A percentile compares a stretch with the other conserved stretches of the same genome.
phyloP scores from a whole-genome alignment of 2,113 vertebrate genomes.

The Psilopogon haemacephalus region DNA sequence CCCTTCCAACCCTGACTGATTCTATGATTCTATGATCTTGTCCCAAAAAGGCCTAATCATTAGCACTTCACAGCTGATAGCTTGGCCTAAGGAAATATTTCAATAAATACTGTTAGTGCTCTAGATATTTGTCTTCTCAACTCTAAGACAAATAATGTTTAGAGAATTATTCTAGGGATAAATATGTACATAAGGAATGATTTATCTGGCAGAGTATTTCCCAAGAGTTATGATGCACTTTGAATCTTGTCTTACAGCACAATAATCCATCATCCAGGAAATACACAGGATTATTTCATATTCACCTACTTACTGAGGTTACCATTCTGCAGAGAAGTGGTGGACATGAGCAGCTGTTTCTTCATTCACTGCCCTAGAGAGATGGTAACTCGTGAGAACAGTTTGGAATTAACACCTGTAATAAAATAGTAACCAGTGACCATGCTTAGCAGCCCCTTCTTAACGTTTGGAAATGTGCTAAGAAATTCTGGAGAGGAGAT shows the following conservation, averaged over 20 bases:
- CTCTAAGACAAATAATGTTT: not conserved
- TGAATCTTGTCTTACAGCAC: not conserved
- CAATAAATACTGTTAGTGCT: not conserved
- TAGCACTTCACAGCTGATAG: not conserved
- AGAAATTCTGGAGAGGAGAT: slow-evolving; percentile 20
- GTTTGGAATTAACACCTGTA: not conserved
- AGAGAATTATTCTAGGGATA: not conserved
- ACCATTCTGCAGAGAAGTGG: not conserved
- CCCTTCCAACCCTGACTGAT: too few relatives aligned
- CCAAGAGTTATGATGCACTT: not conserved
- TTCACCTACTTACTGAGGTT: not conserved
- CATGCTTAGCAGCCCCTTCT: slow-evolving; percentile 7
- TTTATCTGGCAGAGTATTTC: not conserved
- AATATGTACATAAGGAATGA: not conserved
- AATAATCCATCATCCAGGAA: not conserved
- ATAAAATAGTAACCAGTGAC: not conserved
- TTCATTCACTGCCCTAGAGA: not conserved
- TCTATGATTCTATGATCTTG: too few relatives aligned
- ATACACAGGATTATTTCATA: not conserved
- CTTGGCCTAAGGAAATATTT: not conserved
- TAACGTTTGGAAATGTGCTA: not conserved
- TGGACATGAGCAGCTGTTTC: not conserved
- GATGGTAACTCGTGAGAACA: not conserved
- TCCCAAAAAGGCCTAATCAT: not conserved
- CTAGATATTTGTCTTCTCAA: not conserved